Base-by-base conservation (phyloP, 2,888 invertebrate species). In the Cynaeus angustus region DNA sequence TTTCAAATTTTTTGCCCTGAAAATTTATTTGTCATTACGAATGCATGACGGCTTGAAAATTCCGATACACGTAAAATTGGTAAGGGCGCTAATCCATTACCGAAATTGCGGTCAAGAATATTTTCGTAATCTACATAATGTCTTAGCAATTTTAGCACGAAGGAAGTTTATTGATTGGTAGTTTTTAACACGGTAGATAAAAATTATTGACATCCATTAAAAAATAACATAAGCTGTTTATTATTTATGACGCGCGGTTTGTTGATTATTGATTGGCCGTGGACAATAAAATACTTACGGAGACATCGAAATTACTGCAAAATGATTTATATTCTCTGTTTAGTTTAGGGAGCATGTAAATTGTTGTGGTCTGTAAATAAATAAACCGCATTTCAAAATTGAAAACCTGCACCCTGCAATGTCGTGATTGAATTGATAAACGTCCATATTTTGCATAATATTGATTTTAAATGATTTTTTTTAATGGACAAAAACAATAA, bases 361-460 rank as follows among this genome's bases (percentile, higher is more conserved):
- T n/a, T n/a, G n/a, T n/a, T 33, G 33, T n/a, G 33, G 33, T 33
- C 1, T n/a, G 33, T 33, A 33, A 33, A 33, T 33, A 33, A 33
- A 33, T 33, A 33, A 33, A 33, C 33, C 33, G 33, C 33, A 33
- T 9, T 33, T 2, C 33, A 33, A 33, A 33, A 33, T n/a, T 33
- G 33, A 9, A n/a, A 33, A 33, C 6, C 33, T n/a, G 33, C 33
- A 33, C 33, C n/a, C 33, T 4, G 33, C 33, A 33, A 1, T 33
- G 33, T 33, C 33, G 3, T 33, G 33, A 33, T 33, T 33, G 33
- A 33, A 33, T 33, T 9, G 33, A 33, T 33, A 33, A 33, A 33
- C 33, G 33, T 33, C 3, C 33, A 33, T 33, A 33, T 41, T 41
- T 41, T 13, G 41, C 41, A 41, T 41, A 41, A 13, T 41, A 41